Percentiles rank a stretch among this genome's conserved stretches.
These are phyloP conservation scores for Aptenodytes forsteri DNA, from an alignment of 2,113 vertebrate species.

Conservation along the genomic window DNA sequence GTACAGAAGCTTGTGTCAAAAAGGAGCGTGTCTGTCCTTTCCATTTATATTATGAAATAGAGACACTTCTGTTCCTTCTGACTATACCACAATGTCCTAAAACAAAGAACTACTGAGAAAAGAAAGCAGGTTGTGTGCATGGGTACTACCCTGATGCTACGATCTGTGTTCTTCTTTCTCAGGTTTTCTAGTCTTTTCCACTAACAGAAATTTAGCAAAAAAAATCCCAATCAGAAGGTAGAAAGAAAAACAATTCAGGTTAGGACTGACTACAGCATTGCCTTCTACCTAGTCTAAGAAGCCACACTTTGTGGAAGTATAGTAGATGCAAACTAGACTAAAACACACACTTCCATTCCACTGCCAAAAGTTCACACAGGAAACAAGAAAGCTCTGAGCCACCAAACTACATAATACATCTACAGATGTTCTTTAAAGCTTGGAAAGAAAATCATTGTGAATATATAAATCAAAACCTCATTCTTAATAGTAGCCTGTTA, in stretches of 20 bases:
- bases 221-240: rapidly evolving
- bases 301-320: not conserved
- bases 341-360: not conserved
- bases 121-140: not conserved
- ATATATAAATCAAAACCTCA: not conserved
- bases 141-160: not conserved
- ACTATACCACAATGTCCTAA: not conserved
- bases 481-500: not conserved
- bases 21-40: not conserved
- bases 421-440: not conserved
- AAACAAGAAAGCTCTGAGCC: not conserved
- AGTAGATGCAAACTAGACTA: not conserved
- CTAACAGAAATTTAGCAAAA: not conserved
- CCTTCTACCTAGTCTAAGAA: not conserved
- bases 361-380: not conserved
- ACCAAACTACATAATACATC: not conserved
- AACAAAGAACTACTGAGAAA: not conserved
- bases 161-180: not conserved
- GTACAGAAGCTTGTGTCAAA: not conserved
- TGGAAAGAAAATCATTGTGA: not conserved
- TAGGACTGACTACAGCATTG: not conserved
- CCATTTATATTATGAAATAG: not conserved
- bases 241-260: not conserved
- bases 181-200: not conserved
- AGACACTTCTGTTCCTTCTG: not conserved